Conservation (phyloP, 2,113 vertebrate genomes). For the Mormoops blainvillei region DNA sequence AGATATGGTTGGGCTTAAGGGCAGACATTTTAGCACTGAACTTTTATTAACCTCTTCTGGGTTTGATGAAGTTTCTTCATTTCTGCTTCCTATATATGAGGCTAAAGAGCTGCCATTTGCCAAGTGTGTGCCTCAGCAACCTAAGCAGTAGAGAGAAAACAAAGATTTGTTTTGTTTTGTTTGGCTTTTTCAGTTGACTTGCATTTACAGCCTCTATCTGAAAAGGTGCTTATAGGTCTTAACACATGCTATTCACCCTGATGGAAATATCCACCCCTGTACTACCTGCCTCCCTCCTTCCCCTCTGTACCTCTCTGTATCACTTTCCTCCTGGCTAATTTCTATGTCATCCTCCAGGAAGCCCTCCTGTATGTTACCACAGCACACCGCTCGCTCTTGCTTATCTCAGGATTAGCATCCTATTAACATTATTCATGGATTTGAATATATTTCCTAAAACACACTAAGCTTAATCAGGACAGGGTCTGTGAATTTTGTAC, state of each 20-base stretch:
- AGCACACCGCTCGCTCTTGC: not conserved
- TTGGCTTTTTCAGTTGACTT: not conserved
- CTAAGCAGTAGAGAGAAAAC: not conserved
- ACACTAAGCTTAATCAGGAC: not conserved
- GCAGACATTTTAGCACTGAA: conserved; percentile 66
- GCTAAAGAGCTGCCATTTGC: conserved; percentile 34
- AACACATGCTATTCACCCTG: not conserved
- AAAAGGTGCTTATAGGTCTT: not conserved
- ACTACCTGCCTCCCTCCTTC: not conserved
- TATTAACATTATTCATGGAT: not conserved
- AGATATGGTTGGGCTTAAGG: conserved; percentile 9
- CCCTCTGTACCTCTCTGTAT: not conserved
- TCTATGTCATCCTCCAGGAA: not conserved
- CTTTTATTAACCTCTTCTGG: conserved; percentile 66
- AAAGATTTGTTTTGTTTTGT: not conserved
- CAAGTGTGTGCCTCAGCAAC: not conserved
- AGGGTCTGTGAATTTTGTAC: not conserved
- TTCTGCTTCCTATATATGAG: conserved; percentile 46
- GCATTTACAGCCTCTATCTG: not conserved
- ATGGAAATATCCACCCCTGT: not conserved
- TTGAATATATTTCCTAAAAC: not conserved
- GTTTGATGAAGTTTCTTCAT: conserved; percentile 27
- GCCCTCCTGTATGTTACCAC: too few relatives aligned
- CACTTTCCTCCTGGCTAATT: not conserved
- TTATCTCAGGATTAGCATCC: not conserved